Evolutionary conservation across 1,140 invertebrate species (phyloP).

Genomic region (Luehdorfia chinensis): DNA sequence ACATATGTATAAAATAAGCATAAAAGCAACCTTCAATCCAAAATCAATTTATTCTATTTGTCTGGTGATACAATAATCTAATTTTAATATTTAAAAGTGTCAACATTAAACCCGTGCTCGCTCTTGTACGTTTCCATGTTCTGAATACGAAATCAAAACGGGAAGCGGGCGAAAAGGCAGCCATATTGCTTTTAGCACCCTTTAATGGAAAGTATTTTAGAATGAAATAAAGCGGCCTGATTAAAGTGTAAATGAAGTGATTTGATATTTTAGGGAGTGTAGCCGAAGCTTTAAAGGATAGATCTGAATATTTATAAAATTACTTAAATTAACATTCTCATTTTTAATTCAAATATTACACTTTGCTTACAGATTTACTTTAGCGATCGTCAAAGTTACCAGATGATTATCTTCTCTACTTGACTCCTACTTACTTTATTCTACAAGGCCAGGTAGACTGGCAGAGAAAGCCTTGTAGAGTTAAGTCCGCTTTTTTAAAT

Average conservation of each 20-base stretch:
- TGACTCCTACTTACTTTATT: no score
- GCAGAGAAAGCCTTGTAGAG: no score
- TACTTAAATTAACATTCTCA: no score
- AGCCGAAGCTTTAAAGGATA: conserved; percentile 27
- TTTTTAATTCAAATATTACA: conserved; percentile 1
- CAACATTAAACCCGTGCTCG: conserved; percentile 56
- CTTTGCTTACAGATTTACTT: no score
- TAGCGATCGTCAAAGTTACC: no score
- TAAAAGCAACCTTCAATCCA: conserved; percentile 5
- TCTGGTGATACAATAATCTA: conserved; percentile 58
- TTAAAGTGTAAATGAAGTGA: conserved; percentile 56
- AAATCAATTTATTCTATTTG: conserved; percentile 47
- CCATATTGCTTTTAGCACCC: conserved; percentile 69
- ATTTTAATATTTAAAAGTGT: conserved; percentile 71
- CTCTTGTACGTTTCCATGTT: conserved; percentile 52
- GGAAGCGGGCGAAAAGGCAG: conserved; percentile 49
- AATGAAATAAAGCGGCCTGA: conserved; percentile 45
- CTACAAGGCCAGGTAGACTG: no score
- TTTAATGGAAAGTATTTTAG: conserved; percentile 58
- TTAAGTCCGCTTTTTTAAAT: no score
- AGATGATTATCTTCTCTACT: no score
- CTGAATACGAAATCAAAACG: conserved; percentile 65
- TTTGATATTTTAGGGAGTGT: conserved; percentile 44
- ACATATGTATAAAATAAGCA: no score
- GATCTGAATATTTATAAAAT: conserved; percentile 12